Base-by-base conservation (phyloP, 2,797 vertebrate genomes). In the Brachyrhaphis roseni region DNA sequence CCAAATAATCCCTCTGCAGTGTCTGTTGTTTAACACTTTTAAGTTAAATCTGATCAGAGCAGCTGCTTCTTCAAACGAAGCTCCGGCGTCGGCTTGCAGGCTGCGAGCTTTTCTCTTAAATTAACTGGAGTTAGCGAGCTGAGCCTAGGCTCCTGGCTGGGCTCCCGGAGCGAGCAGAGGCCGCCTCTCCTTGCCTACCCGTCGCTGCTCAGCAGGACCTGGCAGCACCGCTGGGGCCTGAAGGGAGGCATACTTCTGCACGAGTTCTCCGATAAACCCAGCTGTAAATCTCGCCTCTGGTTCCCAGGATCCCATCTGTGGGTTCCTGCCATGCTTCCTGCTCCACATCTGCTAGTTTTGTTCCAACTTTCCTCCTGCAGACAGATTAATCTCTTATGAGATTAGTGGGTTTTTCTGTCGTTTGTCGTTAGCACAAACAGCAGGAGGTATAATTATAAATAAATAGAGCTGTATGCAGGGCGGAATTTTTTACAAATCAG, bases 1-100 rank as follows among this genome's bases (percentile, higher is more conserved):
- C 15, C 47, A 49, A 49, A 49, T 18, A 49, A 49, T 20, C 16
- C 47, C 47, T 7, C 47, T 49, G 2, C 47, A 18, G 47, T 0
- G 1, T 49, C 16, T 49, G 18, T 80, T 84, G 68, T 82, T 85
- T 83, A 83, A 74, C 77, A 39, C 53, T 77, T 66, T 80, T 70
- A 89, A 85, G 81, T 82, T 79, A 79, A 78, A 90, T 49, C 18
- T 49, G 47, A 92, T 91, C 82, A 81, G 86, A 90, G 84, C 7
- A 2, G 80, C 72, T 23, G 72, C 47, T 49, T 18, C 74, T n/a
- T n/a, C 23, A 72, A 59, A 46, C 23, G 64, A 28, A 79, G 18
- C 34, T 71, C 77, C 66, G 73, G 51, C 45, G 16, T 55, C 23
- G 75, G 53, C 16, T 26, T 75, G 66, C 26, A 43, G 70, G 53